These are phyloP conservation scores for Eristalis arbustorum DNA, from an alignment of 2,888 invertebrate species.

Conservation along the genomic window DNA sequence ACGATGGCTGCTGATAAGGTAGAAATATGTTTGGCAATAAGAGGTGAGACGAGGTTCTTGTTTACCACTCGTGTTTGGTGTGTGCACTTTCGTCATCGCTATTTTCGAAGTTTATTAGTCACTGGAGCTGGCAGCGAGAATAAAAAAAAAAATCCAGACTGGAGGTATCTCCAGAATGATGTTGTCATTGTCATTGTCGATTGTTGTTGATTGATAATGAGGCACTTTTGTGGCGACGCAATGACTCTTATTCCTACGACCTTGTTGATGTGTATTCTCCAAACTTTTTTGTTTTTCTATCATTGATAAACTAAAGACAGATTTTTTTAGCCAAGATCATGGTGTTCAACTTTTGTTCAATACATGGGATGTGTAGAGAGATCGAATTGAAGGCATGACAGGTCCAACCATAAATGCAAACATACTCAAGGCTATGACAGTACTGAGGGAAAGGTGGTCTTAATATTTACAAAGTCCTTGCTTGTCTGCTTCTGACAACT, in stretches of 20 bases:
- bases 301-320: background rate
- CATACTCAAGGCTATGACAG: too few relatives aligned
- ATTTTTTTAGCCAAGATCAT: background rate
- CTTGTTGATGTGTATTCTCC: background rate
- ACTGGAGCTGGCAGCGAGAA: background rate
- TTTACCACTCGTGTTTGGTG: background rate
- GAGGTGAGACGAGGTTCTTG: background rate
- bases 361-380: too few relatives aligned
- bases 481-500: too few relatives aligned
- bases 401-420: too few relatives aligned
- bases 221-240: background rate
- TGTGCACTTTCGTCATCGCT: background rate
- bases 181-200: background rate
- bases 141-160: background rate
- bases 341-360: too few relatives aligned
- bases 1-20: background rate
- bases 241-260: background rate
- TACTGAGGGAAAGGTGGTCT: too few relatives aligned
- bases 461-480: too few relatives aligned
- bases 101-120: background rate
- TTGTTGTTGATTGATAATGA: background rate
- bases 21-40: background rate
- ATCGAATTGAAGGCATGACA: too few relatives aligned
- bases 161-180: background rate
- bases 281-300: background rate